phyloP scores from a whole-genome alignment of 2,797 vertebrate species.

The Pseudomugil gertrudae region DNA sequence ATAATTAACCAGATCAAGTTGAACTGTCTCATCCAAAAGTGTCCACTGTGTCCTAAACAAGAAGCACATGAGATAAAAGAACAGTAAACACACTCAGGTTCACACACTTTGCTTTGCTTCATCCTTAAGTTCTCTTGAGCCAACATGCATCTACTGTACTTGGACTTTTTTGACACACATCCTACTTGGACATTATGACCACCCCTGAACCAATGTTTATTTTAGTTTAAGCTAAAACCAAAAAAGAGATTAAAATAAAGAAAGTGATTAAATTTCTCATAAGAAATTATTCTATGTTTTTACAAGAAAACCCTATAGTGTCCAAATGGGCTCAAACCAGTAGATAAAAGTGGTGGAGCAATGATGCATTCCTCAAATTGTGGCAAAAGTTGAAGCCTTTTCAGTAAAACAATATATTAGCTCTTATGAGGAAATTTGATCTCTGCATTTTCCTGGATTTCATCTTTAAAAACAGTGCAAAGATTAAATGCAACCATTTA shows the following conservation, averaged over 20 bases:
- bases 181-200: constrained; percentile 1
- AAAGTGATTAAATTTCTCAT: constrained; percentile 24
- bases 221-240: constrained; percentile 11
- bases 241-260: constrained; percentile 26
- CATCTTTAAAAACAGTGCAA: constrained; percentile 23
- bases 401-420: constrained; percentile 1
- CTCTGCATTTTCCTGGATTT: constrained; percentile 15
- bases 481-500: constrained; percentile 39
- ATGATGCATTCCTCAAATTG: constrained; percentile 26
- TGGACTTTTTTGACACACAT: constrained; percentile 11
- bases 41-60: not conserved
- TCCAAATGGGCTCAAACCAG: constrained; percentile 26
- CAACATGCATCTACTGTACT: constrained; percentile 1
- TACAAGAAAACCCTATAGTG: constrained; percentile 24
- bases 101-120: not conserved
- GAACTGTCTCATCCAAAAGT: constrained; percentile 28
- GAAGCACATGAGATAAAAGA: constrained; percentile 9
- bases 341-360: constrained; percentile 25
- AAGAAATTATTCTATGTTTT: constrained; percentile 20
- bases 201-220: not conserved
- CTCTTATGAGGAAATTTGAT: no score
- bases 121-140: not conserved
- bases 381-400: not conserved
- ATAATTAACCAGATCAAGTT: constrained; percentile 19
- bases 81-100: not conserved